Base-by-base conservation (phyloP, 2,888 invertebrate genomes). In the Netelia virgata region DNA sequence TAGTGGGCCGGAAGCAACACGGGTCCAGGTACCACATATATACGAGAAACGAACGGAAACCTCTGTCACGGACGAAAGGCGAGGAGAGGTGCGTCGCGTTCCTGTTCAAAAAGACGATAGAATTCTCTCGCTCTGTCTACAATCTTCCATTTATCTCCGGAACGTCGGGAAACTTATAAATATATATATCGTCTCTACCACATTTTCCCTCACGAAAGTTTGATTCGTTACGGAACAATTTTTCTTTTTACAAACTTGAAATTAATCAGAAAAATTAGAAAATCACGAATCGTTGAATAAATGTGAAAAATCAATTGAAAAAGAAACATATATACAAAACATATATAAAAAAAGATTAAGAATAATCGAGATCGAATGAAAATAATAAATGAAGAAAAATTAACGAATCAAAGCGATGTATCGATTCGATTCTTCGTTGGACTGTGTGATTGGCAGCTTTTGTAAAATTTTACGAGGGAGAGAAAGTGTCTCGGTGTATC, bases 1-100 rank as follows among this genome's bases (percentile, higher is more conserved):
- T 84, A 74, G 59, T 82, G 87, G 84, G 83, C 86, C 88, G 89
- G 88, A 89, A 90, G 87, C 87, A 5, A 69, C 89, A 82, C 87
- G 87, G 87, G 79, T 80, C 77, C 83, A 83, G 77, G 81, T 81
- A 77, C 61, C 76, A 81, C 77, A 36, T 69, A 77, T 61, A 23
- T 73, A 50, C 20, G 43, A 66, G 57, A 77, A 59, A 18, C 81
- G 74, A 81, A 74, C 84, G 81, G 84, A 84, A 84, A 81, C 84
- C 69, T 69, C 76, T 69, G 84, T 84, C 84, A 81, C 9, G 73
- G 72, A 77, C 61, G 66, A 64, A 73, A 73, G 20, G 76, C 61
- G 69, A 78, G 79, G 76, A 59, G 69, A 81, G 72, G 76, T 76
- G 64, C 72, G 64, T 76, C 72, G 61, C 76, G 76, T 81, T 9